Conservation (phyloP, 2,113 vertebrate genomes). For the Notothenia rossii region DNA sequence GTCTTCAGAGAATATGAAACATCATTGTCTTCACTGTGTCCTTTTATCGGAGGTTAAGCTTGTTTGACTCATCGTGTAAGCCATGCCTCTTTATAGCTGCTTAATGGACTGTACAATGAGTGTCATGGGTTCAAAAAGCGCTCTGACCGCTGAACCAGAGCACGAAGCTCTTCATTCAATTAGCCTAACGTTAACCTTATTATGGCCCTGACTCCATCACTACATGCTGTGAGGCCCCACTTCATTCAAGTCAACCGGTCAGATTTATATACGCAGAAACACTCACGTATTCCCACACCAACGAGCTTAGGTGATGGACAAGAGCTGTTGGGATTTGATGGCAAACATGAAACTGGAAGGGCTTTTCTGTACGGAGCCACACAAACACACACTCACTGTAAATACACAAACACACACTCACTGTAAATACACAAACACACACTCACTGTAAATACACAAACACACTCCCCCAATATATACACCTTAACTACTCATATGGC, state of each 20-base stretch:
- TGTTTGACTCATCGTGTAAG: background rate
- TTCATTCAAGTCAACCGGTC: slow-evolving; percentile 8
- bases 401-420: too few species aligned
- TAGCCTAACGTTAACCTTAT: slow-evolving; percentile 65
- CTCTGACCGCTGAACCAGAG: slow-evolving; percentile 47
- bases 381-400: background rate
- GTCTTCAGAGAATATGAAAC: background rate
- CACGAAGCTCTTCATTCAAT: slow-evolving; percentile 57
- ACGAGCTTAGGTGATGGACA: slow-evolving; percentile 2
- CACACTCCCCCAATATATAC: slow-evolving; percentile 10
- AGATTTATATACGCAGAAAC: background rate
- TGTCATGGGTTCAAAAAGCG: slow-evolving; percentile 57
- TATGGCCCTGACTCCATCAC: slow-evolving; percentile 39
- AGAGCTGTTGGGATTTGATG: slow-evolving; percentile 12
- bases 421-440: too few species aligned
- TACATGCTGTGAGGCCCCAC: slow-evolving; percentile 6
- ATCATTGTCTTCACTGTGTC: too few species aligned
- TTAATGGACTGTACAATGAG: slow-evolving; percentile 55
- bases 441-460: slow-evolving; percentile 16
- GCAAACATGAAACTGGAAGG: slow-evolving; percentile 31
- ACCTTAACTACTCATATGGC: slow-evolving; percentile 35
- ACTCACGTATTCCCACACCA: background rate
- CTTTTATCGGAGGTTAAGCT: slow-evolving; percentile 6
- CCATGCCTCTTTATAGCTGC: slow-evolving; percentile 30
- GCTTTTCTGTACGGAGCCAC: background rate